These are phyloP conservation scores for Hippocampus barbouri DNA, from an alignment of 2,113 vertebrate genomes.

Conservation along the genomic window DNA sequence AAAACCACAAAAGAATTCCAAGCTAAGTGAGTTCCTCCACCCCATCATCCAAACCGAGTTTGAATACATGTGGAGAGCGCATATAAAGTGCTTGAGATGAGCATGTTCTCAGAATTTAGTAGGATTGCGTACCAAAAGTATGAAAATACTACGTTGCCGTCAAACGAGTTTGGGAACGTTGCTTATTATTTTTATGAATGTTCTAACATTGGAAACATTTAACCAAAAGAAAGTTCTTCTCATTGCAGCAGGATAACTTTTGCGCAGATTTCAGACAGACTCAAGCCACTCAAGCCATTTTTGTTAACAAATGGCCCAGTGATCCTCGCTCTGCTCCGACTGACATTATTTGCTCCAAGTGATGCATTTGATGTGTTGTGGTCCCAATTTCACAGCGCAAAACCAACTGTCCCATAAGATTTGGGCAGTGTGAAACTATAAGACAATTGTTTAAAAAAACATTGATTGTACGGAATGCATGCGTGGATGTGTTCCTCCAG, in stretches of 20 bases:
- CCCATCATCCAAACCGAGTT: conserved; percentile 45
- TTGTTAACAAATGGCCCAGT: too few species aligned
- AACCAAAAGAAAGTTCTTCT: neutral
- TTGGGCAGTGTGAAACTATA: neutral
- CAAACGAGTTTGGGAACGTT: neutral
- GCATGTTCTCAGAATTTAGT: conserved; percentile 6
- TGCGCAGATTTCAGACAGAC: neutral
- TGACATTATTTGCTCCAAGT: neutral
- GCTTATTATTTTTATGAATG: neutral
- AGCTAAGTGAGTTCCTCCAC: conserved; percentile 45
- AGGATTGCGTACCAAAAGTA: neutral
- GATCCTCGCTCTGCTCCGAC: neutral
- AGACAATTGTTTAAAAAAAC: neutral
- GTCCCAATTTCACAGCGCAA: neutral
- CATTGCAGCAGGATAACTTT: neutral
- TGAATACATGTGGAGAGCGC: conserved; percentile 43
- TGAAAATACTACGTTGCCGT: neutral
- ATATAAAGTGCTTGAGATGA: conserved; percentile 28
- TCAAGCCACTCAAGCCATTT: too few species aligned
- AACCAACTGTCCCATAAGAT: neutral
- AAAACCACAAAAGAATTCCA: conserved; percentile 46
- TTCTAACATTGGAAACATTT: neutral
- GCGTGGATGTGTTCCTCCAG: neutral
- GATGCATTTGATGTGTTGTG: neutral
- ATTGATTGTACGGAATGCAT: neutral